Conservation (phyloP, 2,113 vertebrate species). For the Leptobrachium leishanense region DNA sequence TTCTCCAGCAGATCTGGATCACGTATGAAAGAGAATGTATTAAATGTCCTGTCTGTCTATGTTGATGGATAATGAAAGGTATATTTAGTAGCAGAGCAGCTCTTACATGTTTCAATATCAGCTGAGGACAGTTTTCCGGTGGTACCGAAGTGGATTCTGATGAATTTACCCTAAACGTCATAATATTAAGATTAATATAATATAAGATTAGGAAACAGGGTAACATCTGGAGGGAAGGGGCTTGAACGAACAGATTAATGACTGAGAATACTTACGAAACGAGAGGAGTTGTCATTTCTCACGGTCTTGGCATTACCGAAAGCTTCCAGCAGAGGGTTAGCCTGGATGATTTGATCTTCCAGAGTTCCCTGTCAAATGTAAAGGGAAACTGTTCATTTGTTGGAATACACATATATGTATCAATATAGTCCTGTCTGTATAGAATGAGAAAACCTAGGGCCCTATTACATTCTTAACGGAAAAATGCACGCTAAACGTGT, state of each 20-base stretch:
- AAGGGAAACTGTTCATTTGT: background rate
- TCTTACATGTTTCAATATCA: constrained; percentile 92
- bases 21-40: background rate
- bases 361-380: constrained; percentile 18
- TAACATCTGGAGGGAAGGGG: constrained; percentile 24
- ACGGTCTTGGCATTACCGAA: constrained; percentile 40
- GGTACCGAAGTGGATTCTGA: constrained; percentile 88
- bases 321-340: constrained; percentile 40
- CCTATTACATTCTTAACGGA: too few relatives aligned
- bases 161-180: constrained; percentile 83
- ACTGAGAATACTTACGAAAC: constrained; percentile 14
- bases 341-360: constrained; percentile 43
- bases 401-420: background rate
- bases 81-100: background rate
- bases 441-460: too few relatives aligned
- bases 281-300: constrained; percentile 43
- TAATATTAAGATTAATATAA: too few relatives aligned
- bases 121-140: constrained; percentile 88
- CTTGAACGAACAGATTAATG: background rate
- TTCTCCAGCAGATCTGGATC: constrained; percentile 75
- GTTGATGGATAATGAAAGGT: background rate
- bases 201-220: constrained; percentile 14
- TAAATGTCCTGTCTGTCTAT: background rate
- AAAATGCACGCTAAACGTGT: too few relatives aligned
- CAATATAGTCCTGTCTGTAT: too few relatives aligned